Evolutionary conservation across 2,797 vertebrate species (phyloP), one percentile per base, ranked within the genome.

Genomic region (Smutsia gigantea): DNA sequence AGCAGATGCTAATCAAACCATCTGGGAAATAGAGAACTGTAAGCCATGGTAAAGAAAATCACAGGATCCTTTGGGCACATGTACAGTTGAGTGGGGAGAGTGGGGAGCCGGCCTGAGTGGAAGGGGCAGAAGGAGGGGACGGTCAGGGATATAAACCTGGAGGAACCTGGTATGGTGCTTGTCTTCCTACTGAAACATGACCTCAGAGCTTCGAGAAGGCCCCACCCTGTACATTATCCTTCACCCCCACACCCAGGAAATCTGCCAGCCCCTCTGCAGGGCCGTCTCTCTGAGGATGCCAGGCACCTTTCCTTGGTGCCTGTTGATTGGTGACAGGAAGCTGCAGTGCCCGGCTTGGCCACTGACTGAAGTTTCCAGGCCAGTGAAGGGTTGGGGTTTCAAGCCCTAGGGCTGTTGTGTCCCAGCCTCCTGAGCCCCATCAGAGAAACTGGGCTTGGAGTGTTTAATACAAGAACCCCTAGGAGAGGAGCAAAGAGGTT

Each of bases 101-200:
- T 2, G 18, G 37, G n/a, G 61, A 53, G 27, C 46, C 55, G 18
- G 4, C 4, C 12, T 37, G 10, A 27, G 49, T n/a, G 75, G 42
- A 49, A 9, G 19, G 9, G 14, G 10, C n/a, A 15, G 21, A 46
- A 7, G 39, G 29, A 31, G 49, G 75, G 21, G 27, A 23, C 23
- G 15, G 46, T 81, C 15, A 14, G 1, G 57, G 69, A 68, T 46
- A n/a, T 21, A n/a, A 17, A 61, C 81, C 37, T 53, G 4, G 61
- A 21, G 71, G 55, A 91, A 90, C 64, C 81, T 63, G 75, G 23
- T 55, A 29, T 66, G 77, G 55, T 90, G n/a, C 53, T 90, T 84
- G 21, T 84, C 55, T 89, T 93, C n/a, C 42, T 87, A 31, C 64
- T 49, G 66, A 96, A 95, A 89, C 75, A 37, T 66, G 46, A 75